Evolutionary conservation across 2,888 invertebrate genomes (phyloP).

Genomic region (Leptopterna dolabrata): DNA sequence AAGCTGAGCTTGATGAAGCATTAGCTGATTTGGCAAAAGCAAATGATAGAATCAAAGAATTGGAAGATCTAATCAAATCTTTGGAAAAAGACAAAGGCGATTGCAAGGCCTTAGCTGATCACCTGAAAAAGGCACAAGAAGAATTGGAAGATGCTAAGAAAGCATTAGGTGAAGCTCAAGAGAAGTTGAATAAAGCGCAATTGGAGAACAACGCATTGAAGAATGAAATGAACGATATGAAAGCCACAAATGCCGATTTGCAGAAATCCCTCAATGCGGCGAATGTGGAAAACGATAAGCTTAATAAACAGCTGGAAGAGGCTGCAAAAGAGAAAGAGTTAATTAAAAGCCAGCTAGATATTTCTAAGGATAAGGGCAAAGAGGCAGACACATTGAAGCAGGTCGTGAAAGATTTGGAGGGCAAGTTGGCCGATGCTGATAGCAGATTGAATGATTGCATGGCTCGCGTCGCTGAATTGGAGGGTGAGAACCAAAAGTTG

Average conservation of each 20-base stretch:
- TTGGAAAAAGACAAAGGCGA: neutral
- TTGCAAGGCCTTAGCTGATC: neutral
- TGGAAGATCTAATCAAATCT: conserved; percentile 1
- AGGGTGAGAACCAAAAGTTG: conserved; percentile 16
- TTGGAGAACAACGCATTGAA: conserved; percentile 41
- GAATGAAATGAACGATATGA: neutral
- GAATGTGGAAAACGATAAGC: neutral
- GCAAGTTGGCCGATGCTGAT: neutral
- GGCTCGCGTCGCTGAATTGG: neutral
- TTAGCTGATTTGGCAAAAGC: conserved; percentile 10
- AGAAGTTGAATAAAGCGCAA: conserved; percentile 27
- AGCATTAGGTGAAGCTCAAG: neutral
- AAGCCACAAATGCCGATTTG: conserved; percentile 12
- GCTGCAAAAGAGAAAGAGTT: neutral
- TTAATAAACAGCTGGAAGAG: neutral
- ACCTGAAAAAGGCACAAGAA: neutral
- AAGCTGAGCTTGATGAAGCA: neutral
- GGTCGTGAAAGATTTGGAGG: conserved; percentile 14
- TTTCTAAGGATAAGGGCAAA: neutral
- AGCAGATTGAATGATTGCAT: conserved; percentile 6
- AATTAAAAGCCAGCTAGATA: conserved; percentile 33
- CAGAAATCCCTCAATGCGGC: neutral
- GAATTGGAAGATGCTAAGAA: conserved; percentile 3
- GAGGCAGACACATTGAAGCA: neutral
- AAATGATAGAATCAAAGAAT: neutral